Evolutionary conservation across 2,888 invertebrate genomes (phyloP), one percentile per base, ranked within the genome.

Genomic region (Campoletis raptor): DNA sequence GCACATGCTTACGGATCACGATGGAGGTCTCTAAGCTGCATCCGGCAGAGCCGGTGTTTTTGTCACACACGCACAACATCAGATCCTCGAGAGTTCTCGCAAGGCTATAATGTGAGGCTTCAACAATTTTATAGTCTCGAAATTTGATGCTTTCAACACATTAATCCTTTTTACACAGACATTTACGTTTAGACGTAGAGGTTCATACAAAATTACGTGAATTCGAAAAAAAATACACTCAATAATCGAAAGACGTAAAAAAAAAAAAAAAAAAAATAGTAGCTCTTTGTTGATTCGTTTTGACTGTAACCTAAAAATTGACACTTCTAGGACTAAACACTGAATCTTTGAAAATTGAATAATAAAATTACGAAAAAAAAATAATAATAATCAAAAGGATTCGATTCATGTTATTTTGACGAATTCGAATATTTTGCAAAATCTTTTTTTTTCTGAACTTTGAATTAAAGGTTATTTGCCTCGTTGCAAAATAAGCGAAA

Each of bases 41-140:
- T 92, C 92, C 92, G 92, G 92, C 90, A 92, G 89, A 91, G 89
- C 88, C 78, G 84, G 79, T 87, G 86, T 83, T 80, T 83, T 86
- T 86, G 79, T 86, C 80, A 48, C 74, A 64, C 74, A 61, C 52
- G 18, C 88, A 86, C 61, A 57, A 61, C 82, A 85, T 87, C 87
- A 89, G 88, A 91, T 92, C 91, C 90, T 90, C 88, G 88, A 92
- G 88, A 64, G 72, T 87, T 90, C 74, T 76, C 67, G 36, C 52
- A 52, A 12, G 45, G 18, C 61, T 81, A 42, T 37, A 18, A 72
- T 37, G 52, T 48, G 48, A 64, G 81, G 85, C 78, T 82, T 85
- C 81, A 74, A 84, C 67, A 76, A 74, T 84, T 80, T 80, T 80
- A 80, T 69, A 69, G 37, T 40, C 84, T 69, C 74, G 84, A 84